Evolutionary conservation across 1,140 invertebrate genomes (phyloP), one percentile per base, ranked within the genome.

Genomic region (Listronotus oregonensis): DNA sequence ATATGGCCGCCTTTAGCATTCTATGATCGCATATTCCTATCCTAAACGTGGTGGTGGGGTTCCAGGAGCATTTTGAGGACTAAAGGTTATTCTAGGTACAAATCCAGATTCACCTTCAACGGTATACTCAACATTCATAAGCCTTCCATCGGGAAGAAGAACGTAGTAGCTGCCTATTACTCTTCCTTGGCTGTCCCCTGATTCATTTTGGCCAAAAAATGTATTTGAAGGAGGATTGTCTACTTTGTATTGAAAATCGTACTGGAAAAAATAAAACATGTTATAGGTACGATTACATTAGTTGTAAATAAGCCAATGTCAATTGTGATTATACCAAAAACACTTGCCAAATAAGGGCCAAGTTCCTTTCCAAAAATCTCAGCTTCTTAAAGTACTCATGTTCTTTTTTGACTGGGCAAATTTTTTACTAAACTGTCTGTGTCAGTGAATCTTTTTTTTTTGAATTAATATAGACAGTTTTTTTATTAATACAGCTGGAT

Each of bases 191-290:
- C 81, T 83, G 61, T 88, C 85, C 0, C 86, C 86, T 15, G 80
- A 74, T 77, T 89, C 87, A 56, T 85, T 85, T 49, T 86, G 83
- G 11, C 87, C 87, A 73, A 86, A 88, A 77, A 85, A 87, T 15
- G 85, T 81, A 57, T 83, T 79, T 56, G 85, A 85, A 66, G 85
- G 82, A 62, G 83, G 82, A 74, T 89, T 87, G 75, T 89, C 86
- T n/a, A 89, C 87, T 75, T 87, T 86, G 71, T 87, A 90, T 77
- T 88, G 83, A 77, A 86, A 90, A 74, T 88, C 83, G 67, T 89
- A 89, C 86, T 88, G 80, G 15, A 78, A 82, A 67, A 57, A n/a
- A 27, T 27, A n/a, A n/a, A n/a, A n/a, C n/a, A n/a, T n/a, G n/a
- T n/a, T n/a, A n/a, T n/a, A n/a, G n/a, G 21, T 27, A 27, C 21